Base-by-base conservation (phyloP, 2,888 invertebrate genomes). In the Drosophila anomelani region DNA sequence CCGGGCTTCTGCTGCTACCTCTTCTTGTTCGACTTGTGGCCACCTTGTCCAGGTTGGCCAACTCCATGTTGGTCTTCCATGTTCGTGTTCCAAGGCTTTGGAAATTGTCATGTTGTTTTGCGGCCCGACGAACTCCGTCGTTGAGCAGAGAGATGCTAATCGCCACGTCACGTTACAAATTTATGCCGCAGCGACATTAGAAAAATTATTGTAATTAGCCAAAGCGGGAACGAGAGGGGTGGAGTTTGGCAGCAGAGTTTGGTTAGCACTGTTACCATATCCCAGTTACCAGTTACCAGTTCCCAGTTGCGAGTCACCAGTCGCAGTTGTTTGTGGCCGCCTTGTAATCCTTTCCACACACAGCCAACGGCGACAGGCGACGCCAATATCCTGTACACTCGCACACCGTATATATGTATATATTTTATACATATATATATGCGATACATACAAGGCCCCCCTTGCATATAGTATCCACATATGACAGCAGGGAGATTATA, bases 141-240 rank as follows among this genome's bases (percentile, higher is more conserved):
- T 61, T 44, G 51, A 73, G 61, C 78, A 72, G 26, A 36, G 87
- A 32, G 87, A 86, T 86, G 80, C 63, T 75, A 84, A 86, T 86
- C 88, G 72, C 53, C 79, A 80, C 74, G 80, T 79, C 84, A 79
- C 76, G 77, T 85, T 84, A 85, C 79, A 88, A 88, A 88, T 86
- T 81, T 81, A 84, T 86, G 73, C 84, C 81, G 69, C 64, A 71
- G 75, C 84, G 70, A 78, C 84, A 83, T 85, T 79, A 81, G 88
- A 79, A 85, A 87, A 87, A 85, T 87, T 71, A 87, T 85, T 82
- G 83, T 85, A 85, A 85, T 85, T 87, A 87, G 80, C 62, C 60
- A 46, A 39, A 17, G 53, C 29, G 62, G 67, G 71, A 74, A 67
- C 66, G 62, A 74, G 54, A 69, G 77, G 46, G 59, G 63, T 54